A percentile compares a stretch with the other conserved stretches of the same genome.
Conservation (phyloP, 92 coral and sea anemone genomes). For the Epizoanthus ramosus region DNA sequence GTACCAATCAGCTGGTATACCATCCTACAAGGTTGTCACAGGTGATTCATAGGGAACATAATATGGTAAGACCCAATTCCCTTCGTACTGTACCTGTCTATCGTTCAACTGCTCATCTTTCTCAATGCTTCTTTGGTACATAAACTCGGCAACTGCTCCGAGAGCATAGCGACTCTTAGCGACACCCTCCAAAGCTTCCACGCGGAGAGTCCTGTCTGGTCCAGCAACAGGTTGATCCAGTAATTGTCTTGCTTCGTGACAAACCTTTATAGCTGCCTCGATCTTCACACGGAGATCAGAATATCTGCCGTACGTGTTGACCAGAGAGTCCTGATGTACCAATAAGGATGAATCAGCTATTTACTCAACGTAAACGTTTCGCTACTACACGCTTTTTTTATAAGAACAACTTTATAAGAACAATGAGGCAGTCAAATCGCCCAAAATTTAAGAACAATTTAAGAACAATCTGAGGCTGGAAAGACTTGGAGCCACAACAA, state of each 20-base stretch:
- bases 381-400: too few relatives aligned
- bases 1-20: too few relatives aligned
- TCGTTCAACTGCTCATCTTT: neutral
- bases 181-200: constrained; percentile 25
- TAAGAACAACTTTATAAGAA: too few relatives aligned
- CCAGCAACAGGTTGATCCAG: neutral
- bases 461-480: too few relatives aligned
- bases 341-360: neutral
- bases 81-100: constrained; percentile 18
- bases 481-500: too few relatives aligned
- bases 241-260: constrained; percentile 20
- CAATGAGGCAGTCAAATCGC: too few relatives aligned
- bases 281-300: constrained; percentile 2
- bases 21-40: too few relatives aligned
- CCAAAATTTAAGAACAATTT: too few relatives aligned
- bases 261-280: neutral
- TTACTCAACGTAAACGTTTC: too few relatives aligned
- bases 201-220: neutral
- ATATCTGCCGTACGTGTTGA: constrained; percentile 8
- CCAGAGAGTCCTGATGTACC: constrained; percentile 14
- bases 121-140: neutral
- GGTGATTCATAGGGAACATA: too few relatives aligned
- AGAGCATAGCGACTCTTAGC: constrained; percentile 27
- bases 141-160: constrained; percentile 34
- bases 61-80: neutral